Evolutionary conservation across 1,140 invertebrate species (phyloP).

Genomic region (Cecropterus lyciades): DNA sequence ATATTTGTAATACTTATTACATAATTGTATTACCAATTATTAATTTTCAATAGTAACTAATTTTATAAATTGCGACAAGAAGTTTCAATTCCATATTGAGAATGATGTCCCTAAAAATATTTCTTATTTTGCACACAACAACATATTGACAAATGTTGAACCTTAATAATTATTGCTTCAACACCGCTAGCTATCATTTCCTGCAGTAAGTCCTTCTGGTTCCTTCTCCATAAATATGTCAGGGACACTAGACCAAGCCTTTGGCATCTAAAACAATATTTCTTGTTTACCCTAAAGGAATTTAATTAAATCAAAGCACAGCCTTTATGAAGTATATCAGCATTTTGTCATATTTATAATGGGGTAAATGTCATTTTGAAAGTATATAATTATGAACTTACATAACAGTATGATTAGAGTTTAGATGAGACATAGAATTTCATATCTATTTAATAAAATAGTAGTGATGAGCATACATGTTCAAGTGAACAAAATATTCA

Average conservation of each 20-base stretch:
- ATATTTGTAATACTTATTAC: too few relatives aligned
- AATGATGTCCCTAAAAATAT: constrained; percentile 7
- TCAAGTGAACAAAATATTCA: too few relatives aligned
- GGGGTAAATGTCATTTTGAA: too few relatives aligned
- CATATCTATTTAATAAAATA: too few relatives aligned
- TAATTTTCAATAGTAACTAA: too few relatives aligned
- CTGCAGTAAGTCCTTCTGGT: constrained; percentile 97
- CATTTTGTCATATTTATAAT: too few relatives aligned
- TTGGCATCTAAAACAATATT: constrained; percentile 88
- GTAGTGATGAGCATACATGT: too few relatives aligned
- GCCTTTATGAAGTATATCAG: constrained; percentile 10
- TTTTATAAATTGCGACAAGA: constrained; percentile 9
- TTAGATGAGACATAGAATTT: too few relatives aligned
- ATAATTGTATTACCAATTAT: too few relatives aligned
- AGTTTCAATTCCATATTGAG: constrained; percentile 13
- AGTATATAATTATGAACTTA: too few relatives aligned
- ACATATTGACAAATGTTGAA: constrained; percentile 44
- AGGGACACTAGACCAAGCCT: constrained; percentile 95
- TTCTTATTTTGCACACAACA: constrained; percentile 16
- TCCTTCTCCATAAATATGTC: constrained; percentile 96
- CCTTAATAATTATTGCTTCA: constrained; percentile 97
- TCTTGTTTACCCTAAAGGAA: constrained; percentile 28
- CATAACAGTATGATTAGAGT: too few relatives aligned
- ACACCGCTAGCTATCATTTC: constrained; percentile 98
- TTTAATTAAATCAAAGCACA: constrained; percentile 24